These are phyloP conservation scores for Formica exsecta DNA, from an alignment of 1,140 invertebrate genomes.

Conservation along the genomic window DNA sequence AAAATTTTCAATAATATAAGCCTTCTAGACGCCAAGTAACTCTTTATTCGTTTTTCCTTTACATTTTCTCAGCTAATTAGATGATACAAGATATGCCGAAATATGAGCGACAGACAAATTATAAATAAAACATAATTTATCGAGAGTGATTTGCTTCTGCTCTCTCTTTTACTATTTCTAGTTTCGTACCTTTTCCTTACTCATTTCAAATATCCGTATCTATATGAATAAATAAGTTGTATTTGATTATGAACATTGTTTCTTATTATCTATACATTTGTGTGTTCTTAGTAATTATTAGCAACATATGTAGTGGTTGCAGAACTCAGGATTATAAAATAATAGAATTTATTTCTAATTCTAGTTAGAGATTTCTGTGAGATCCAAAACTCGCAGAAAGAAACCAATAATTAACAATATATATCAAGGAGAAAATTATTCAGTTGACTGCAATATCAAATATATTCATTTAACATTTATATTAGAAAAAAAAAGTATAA, in stretches of 20 bases:
- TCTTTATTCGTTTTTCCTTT: slow-evolving; percentile 52
- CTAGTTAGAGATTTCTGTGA: slow-evolving; percentile 63
- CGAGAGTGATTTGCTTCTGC: slow-evolving; percentile 58
- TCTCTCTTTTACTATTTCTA: slow-evolving; percentile 6
- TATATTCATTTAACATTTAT: slow-evolving; percentile 10
- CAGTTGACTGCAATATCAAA: neutral
- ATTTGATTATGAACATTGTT: neutral
- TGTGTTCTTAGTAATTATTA: slow-evolving; percentile 6
- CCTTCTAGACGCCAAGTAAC: slow-evolving; percentile 54
- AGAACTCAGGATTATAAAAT: slow-evolving; percentile 39
- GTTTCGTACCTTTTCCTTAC: slow-evolving; percentile 19
- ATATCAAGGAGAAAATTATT: slow-evolving; percentile 26
- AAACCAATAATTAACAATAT: slow-evolving; percentile 62
- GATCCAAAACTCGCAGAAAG: slow-evolving; percentile 25
- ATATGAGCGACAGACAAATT: slow-evolving; percentile 62
- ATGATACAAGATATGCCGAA: slow-evolving; percentile 42
- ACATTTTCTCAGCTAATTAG: slow-evolving; percentile 69
- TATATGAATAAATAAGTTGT: neutral
- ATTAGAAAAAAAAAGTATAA: slow-evolving; percentile 25
- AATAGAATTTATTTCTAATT: slow-evolving; percentile 54
- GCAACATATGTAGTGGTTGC: slow-evolving; percentile 23
- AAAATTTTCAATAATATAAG: slow-evolving; percentile 50
- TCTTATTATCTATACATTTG: neutral
- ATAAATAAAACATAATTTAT: slow-evolving; percentile 72
- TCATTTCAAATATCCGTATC: slow-evolving; percentile 8